These are phyloP conservation scores for Tyto alba DNA, from an alignment of 2,113 vertebrate species.

Conservation along the genomic window DNA sequence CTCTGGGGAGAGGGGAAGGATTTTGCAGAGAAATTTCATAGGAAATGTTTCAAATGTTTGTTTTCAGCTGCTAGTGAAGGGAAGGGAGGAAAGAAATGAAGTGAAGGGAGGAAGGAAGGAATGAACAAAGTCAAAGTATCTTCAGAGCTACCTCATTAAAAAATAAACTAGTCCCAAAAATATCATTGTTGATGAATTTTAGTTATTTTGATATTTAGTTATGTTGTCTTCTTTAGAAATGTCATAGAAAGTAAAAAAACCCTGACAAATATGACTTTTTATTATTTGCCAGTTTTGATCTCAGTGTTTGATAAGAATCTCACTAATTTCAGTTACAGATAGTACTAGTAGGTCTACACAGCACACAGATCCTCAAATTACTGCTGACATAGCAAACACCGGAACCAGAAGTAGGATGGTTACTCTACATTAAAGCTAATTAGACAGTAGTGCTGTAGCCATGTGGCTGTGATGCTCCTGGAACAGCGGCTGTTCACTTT, in stretches of 20 bases:
- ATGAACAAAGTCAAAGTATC: background rate
- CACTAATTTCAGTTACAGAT: background rate
- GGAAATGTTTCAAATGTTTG: background rate
- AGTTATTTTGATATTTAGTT: background rate
- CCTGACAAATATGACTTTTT: background rate
- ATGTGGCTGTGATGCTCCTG: background rate
- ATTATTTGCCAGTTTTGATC: background rate
- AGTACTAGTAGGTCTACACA: background rate
- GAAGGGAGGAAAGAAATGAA: background rate
- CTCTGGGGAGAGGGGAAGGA: background rate
- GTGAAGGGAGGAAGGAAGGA: background rate
- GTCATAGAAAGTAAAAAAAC: background rate
- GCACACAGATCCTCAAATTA: background rate
- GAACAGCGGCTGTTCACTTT: background rate
- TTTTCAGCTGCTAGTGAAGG: background rate
- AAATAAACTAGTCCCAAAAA: background rate
- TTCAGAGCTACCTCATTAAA: background rate
- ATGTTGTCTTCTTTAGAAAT: background rate
- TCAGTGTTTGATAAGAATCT: background rate
- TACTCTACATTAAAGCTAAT: background rate
- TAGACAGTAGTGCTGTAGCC: background rate
- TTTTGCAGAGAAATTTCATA: background rate
- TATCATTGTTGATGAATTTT: background rate
- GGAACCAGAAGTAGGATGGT: background rate
- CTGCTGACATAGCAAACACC: background rate